phyloP scores from a whole-genome alignment of 2,797 vertebrate species.

The Moxostoma hubbsi region DNA sequence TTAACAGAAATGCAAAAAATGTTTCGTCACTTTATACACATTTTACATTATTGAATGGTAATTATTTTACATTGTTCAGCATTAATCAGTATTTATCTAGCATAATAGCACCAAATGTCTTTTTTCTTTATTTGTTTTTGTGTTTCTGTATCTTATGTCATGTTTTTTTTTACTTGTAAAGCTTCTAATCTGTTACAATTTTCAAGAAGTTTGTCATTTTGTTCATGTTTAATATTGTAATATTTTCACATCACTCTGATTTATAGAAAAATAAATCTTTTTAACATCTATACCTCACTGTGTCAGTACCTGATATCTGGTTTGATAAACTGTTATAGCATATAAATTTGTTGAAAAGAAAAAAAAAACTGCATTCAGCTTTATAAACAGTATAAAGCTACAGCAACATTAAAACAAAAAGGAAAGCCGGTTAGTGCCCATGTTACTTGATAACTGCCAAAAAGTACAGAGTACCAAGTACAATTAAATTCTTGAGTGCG shows the following conservation, averaged over 20 bases:
- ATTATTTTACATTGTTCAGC: background rate
- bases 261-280: conserved; percentile 33
- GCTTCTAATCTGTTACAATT: conserved; percentile 6
- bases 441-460: too few species aligned
- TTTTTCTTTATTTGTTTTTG: background rate
- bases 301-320: background rate
- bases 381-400: background rate
- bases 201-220: conserved; percentile 27
- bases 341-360: too few species aligned
- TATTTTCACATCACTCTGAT: background rate
- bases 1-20: background rate
- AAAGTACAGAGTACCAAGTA: too few species aligned
- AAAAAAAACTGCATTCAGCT: background rate
- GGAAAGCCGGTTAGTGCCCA: too few species aligned
- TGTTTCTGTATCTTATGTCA: background rate
- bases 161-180: conserved; percentile 26
- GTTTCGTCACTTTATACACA: background rate
- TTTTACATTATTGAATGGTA: background rate
- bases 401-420: background rate
- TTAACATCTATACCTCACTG: background rate
- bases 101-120: background rate
- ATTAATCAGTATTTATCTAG: background rate
- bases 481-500: too few species aligned
- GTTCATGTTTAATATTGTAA: conserved; percentile 1
- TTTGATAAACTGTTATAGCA: background rate